Conservation (phyloP, 2,797 vertebrate genomes). For the Pantherophis alleghaniensis region DNA sequence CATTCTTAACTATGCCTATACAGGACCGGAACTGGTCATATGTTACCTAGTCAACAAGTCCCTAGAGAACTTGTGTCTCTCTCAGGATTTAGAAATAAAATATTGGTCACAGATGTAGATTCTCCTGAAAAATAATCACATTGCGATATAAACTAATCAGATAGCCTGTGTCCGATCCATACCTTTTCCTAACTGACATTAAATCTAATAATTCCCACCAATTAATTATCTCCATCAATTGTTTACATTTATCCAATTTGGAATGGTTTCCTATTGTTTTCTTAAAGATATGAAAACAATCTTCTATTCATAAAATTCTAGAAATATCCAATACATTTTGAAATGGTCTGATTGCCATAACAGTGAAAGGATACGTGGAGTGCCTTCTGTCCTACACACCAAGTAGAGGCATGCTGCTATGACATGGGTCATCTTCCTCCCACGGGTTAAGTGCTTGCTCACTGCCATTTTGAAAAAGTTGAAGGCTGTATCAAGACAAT, state of each 20-base stretch:
- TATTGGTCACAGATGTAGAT: not conserved
- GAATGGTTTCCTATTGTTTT: constrained; percentile 7
- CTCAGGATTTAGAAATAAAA: not conserved
- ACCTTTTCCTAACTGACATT: not conserved
- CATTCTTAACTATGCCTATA: not conserved
- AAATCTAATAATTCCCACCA: not conserved
- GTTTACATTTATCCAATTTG: not conserved
- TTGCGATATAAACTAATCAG: not conserved
- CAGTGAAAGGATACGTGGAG: constrained; percentile 91
- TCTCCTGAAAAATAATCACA: not conserved
- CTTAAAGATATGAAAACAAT: not conserved
- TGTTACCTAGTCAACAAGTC: not conserved
- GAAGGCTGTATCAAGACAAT: constrained; percentile 92
- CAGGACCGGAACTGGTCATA: not conserved
- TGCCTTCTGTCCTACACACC: constrained; percentile 94
- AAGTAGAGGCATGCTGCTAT: constrained; percentile 94
- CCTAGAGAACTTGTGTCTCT: not conserved
- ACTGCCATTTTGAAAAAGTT: constrained; percentile 99
- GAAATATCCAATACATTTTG: not conserved
- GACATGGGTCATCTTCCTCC: constrained; percentile 83
- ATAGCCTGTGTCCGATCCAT: not conserved
- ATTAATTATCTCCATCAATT: not conserved
- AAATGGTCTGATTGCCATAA: not conserved
- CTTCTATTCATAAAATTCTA: not conserved
- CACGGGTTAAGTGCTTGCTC: constrained; percentile 84